Evolutionary conservation across 2,113 vertebrate genomes (phyloP), one percentile per base, ranked within the genome.

Genomic region (Rousettus leschenaultii): DNA sequence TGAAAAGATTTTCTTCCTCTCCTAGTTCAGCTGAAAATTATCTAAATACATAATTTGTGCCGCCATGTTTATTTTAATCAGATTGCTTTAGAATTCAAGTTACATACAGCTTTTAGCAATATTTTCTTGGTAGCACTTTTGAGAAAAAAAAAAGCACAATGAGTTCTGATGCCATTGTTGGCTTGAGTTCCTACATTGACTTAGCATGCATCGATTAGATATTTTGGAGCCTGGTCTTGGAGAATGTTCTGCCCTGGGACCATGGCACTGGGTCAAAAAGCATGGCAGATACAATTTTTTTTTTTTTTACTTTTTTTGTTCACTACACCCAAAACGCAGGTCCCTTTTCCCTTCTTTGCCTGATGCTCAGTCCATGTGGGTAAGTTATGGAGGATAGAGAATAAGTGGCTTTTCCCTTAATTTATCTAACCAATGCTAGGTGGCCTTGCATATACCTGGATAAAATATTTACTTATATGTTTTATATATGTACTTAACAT

Each of bases 41-140:
- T 78, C 86, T 95, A 96, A 94, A 83, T 96, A 85, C 30, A 40
- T 79, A 95, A 92, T 98, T 95, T 94, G 66, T 80, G 86, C 8
- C 38, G 0, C 30, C 86, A 0, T 89, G 24, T 24, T 97, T 87
- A 65, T 94, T 97, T 90, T 90, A 84, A 94, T 97, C 95, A 96
- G 30, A 97, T 28, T 6, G 87, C 38, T 83, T 97, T 79, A 87
- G 30, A 1, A 4, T 85, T 91, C 16, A 89, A 95, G 48, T 73
- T 88, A 21, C 1, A 0, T 18, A 28, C 38, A 75, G 40, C 43
- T 89, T 97, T 84, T 74, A 87, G 28, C 33, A 94, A 63, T 7
- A 14, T 28, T 66, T 93, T 89, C 53, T 93, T 86, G 33, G 15
- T 71, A 78, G 40, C 55, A 82, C 24, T 75, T 83, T 80, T 61